A percentile compares a stretch with the other conserved stretches of the same genome.
Conservation (phyloP, 2,797 vertebrate species). For the Carcharodon carcharias region DNA sequence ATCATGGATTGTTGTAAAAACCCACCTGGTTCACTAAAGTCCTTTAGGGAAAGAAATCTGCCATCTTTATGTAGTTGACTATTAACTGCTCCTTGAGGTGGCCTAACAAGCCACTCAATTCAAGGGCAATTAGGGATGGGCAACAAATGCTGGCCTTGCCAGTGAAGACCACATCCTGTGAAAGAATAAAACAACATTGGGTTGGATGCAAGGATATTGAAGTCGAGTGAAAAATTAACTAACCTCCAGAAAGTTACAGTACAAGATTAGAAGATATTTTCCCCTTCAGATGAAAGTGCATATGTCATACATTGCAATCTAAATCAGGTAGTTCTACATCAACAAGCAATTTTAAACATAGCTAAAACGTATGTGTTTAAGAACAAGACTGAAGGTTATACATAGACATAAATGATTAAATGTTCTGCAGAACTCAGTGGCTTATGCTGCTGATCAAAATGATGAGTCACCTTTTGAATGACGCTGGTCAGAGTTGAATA, state of each 20-base stretch:
- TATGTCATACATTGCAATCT: neutral
- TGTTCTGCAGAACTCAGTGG: neutral
- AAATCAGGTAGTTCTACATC: neutral
- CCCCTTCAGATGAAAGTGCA: neutral
- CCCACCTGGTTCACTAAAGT: too few relatives aligned
- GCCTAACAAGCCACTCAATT: too few relatives aligned
- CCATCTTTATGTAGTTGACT: too few relatives aligned
- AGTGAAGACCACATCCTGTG: too few relatives aligned
- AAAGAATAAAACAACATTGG: too few relatives aligned
- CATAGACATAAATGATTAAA: neutral
- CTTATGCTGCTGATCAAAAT: neutral
- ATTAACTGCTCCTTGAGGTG: too few relatives aligned
- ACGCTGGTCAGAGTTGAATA: neutral
- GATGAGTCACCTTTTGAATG: neutral
- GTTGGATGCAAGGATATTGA: neutral
- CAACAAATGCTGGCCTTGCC: too few relatives aligned
- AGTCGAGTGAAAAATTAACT: neutral
- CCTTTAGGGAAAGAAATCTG: too few relatives aligned
- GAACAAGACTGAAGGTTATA: neutral
- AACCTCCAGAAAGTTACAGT: neutral
- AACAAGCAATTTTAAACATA: neutral
- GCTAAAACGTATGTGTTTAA: neutral
- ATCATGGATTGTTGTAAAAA: too few relatives aligned
- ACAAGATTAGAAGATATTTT: neutral
- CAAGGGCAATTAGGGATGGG: too few relatives aligned